Evolutionary conservation across 2,888 invertebrate genomes (phyloP), one percentile per base, ranked within the genome.

Genomic region (Drosophila kuntzei): DNA sequence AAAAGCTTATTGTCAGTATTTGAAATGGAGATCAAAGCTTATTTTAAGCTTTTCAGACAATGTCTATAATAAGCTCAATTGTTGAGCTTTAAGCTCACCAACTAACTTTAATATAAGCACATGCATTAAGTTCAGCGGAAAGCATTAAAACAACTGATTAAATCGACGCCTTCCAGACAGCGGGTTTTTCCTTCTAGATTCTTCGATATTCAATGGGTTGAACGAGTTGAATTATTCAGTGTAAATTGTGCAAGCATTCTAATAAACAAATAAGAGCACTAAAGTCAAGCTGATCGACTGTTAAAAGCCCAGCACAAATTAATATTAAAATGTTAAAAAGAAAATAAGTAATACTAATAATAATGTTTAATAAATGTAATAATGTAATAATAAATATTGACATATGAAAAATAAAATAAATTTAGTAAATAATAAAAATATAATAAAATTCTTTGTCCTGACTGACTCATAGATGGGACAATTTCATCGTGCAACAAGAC

Each of bases 241-340:
- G 34, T 59, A 70, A 70, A 77, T 83, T 83, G 78, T 63, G 62
- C 74, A 68, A 71, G 60, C 68, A 71, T 71, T 87, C 11, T 20
- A 12, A 51, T 6, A 14, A 34, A 54, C 34, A 41, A 39, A 11
- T 12, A 14, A 1, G 27, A 27, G 8, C 2, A 27, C 9, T 27
- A 3, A n/a, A n/a, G 6, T n/a, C 34, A 7, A 34, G 32, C 0
- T n/a, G n/a, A 1, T 6, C n/a, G 34, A 12, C n/a, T n/a, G 2
- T 34, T n/a, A 2, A 12, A n/a, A n/a, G 34, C n/a, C 34, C 34
- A 34, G 32, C 32, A n/a, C n/a, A n/a, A n/a, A n/a, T n/a, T n/a
- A n/a, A n/a, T n/a, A n/a, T n/a, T n/a, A n/a, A n/a, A n/a, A n/a
- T n/a, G n/a, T n/a, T n/a, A n/a, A n/a, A n/a, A n/a, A n/a, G n/a